Base-by-base conservation (phyloP, 2,888 invertebrate genomes). In the Acleris sparsana region DNA sequence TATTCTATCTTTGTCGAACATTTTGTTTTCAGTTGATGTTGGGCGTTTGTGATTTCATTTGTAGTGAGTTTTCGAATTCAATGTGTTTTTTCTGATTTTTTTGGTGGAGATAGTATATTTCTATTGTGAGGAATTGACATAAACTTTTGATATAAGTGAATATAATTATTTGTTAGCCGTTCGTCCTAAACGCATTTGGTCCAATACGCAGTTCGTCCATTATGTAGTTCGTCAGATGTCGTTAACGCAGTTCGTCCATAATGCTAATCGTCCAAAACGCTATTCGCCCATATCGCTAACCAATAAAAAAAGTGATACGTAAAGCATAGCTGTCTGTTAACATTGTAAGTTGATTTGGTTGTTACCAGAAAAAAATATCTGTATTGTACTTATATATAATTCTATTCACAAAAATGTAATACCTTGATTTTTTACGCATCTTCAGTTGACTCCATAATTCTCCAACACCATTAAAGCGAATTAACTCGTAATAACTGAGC, bases 1-100 rank as follows among this genome's bases (percentile, higher is more conserved):
- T 89, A 90, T 89, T 90, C 89, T 83, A 89, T 87, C 85, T 84
- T 78, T 80, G 85, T 84, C 85, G 84, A 84, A 83, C 80, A 83
- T 87, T 88, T 85, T 85, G 86, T 88, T 87, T 85, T 78, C 56
- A 56, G 63, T 39, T 25, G 64, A 65, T 64, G 73, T 67, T 68
- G 71, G 73, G 70, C 82, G 82, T 74, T 75, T 74, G 74, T 75
- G 74, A 83, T 86, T 84, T 67, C 20, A 58, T 58, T 62, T 57
- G 61, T 56, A 9, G 58, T 51, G 61, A 61, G 43, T 61, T 66
- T 66, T 53, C 16, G 46, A 48, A 53, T 56, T 48, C 13, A 18
- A 11, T 7, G 55, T 43, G 39, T 1, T 55, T 20, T 49, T 49
- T 9, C 9, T 11, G 49, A 3, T 18, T 17, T 39, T 22, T 22